Conservation (phyloP, 2,797 vertebrate species). For the Margarornis squamiger region DNA sequence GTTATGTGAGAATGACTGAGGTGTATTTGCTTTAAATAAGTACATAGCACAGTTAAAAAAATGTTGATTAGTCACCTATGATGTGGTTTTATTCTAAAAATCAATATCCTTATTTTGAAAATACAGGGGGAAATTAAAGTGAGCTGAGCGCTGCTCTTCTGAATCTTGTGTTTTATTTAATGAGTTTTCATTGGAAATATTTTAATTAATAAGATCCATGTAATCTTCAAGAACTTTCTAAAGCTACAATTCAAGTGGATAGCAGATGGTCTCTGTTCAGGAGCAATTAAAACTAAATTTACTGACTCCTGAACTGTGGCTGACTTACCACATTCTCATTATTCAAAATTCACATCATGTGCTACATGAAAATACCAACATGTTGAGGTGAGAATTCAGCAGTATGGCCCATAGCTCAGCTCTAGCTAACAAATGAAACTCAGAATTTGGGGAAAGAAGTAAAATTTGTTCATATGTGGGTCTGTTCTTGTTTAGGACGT, state of each 20-base stretch:
- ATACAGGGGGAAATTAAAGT: background rate
- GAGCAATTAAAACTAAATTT: constrained; percentile 61
- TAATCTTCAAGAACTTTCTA: constrained; percentile 22
- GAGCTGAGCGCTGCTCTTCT: background rate
- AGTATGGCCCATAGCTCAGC: background rate
- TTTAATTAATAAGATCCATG: background rate
- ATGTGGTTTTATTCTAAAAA: background rate
- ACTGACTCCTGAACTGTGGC: constrained; percentile 30
- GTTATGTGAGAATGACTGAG: background rate
- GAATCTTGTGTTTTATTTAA: background rate
- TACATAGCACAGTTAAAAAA: background rate
- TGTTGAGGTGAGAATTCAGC: background rate
- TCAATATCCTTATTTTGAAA: background rate
- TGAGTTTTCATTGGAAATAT: background rate
- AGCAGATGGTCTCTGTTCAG: constrained; percentile 48
- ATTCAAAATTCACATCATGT: background rate
- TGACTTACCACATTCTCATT: background rate
- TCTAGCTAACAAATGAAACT: background rate
- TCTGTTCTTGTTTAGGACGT: background rate
- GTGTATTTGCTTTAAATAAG: background rate
- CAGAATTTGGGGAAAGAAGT: background rate
- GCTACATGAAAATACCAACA: background rate
- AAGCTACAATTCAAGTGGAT: background rate
- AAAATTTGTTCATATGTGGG: background rate
- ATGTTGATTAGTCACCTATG: background rate